Evolutionary conservation across 2,888 invertebrate species (phyloP), one percentile per base, ranked within the genome.

Genomic region (Melanotus villosus): DNA sequence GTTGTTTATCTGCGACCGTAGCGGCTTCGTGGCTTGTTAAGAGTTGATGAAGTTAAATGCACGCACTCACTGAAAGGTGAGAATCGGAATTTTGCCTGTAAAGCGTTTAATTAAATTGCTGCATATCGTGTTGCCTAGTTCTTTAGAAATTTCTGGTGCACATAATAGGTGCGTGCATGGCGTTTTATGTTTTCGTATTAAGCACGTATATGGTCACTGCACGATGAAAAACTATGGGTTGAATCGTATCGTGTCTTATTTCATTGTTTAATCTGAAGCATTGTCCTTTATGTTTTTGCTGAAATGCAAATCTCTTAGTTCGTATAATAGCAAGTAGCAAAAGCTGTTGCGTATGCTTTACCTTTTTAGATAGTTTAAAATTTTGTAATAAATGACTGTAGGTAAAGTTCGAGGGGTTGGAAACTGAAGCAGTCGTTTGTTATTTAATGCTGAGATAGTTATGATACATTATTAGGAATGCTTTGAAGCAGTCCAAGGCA

Each of bases 21-120:
- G 18, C 16, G 32, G 50, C 32, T 32, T 52, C 52, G 52, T 32
- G 32, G n/a, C 32, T 52, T 52, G 52, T 52, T 52, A 52, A n/a
- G 32, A 9, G 52, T 52, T 32, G 18, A 52, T 30, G 32, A 18
- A 32, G 18, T 52, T 21, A 52, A 52, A 52, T 32, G 52, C 52
- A 34, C 52, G 52, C 32, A 19, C 50, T 14, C 14, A 12, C 21
- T 50, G 52, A 52, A 52, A 52, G 30, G 32, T 18, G 32, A 50
- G 50, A 50, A 45, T 47, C 10, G 34, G 9, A 34, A 52, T 52
- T 52, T 52, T 32, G 32, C 52, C 7, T 12, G 26, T 9, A 0
- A 14, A 32, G 32, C 52, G 16, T 52, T 52, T 32, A 23, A 32
- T 52, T 30, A 52, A 32, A 52, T 34, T 34, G 14, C 32, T n/a